phyloP scores from a whole-genome alignment of 2,888 invertebrate species.

The Ganaspis brasiliensis region DNA sequence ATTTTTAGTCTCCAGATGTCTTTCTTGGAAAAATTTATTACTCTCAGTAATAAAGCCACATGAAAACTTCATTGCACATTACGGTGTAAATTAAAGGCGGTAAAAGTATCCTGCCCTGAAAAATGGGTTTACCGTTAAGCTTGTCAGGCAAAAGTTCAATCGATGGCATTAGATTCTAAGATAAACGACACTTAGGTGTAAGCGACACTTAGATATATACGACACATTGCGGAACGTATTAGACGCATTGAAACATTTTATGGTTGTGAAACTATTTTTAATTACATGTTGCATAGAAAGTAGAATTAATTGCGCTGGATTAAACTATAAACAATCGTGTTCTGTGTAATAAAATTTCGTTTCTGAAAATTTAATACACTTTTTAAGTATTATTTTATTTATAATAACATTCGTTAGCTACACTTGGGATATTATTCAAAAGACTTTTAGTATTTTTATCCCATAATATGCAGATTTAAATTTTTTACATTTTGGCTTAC shows the following conservation, averaged over 20 bases:
- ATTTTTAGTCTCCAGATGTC: constrained; percentile 31
- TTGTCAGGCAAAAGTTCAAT: constrained; percentile 26
- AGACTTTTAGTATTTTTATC: too few relatives aligned
- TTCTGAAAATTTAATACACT: too few relatives aligned
- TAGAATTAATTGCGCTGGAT: background rate
- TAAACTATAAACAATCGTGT: too few relatives aligned
- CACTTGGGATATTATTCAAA: too few relatives aligned
- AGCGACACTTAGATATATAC: constrained; percentile 2
- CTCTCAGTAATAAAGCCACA: constrained; percentile 20
- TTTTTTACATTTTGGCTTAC: too few relatives aligned
- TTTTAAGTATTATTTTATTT: too few relatives aligned
- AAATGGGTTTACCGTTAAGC: constrained; percentile 16
- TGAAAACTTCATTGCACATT: constrained; percentile 26
- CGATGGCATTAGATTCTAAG: constrained; percentile 29
- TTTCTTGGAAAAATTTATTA: constrained; percentile 28
- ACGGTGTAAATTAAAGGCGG: constrained; percentile 20
- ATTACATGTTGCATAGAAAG: background rate
- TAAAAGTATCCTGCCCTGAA: background rate
- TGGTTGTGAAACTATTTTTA: constrained; percentile 1
- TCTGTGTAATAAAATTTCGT: too few relatives aligned
- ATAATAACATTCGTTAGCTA: too few relatives aligned
- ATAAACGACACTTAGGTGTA: constrained; percentile 21
- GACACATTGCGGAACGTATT: background rate
- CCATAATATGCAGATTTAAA: too few relatives aligned
- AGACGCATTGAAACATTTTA: background rate